These are phyloP conservation scores for Caenorhabditis sp. DNA, from an alignment of 2,888 invertebrate species.

Conservation along the genomic window DNA sequence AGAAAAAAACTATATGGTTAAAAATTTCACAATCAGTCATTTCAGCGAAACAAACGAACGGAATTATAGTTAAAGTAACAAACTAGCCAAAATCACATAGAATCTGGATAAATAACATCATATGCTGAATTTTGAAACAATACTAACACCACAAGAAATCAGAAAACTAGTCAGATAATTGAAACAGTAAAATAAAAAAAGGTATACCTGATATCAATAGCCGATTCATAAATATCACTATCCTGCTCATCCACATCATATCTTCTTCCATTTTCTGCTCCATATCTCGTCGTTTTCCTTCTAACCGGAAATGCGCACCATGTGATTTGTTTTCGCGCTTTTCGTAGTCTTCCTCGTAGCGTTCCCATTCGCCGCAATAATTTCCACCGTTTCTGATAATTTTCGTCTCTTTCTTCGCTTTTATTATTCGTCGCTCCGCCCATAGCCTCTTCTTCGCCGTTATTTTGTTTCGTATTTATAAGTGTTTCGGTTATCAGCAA, in stretches of 20 bases:
- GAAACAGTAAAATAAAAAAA: too few species aligned
- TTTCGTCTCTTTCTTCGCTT: not conserved
- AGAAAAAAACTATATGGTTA: too few species aligned
- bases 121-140: too few species aligned
- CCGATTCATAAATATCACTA: conserved; percentile 30
- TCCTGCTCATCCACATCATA: conserved; percentile 11
- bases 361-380: conserved; percentile 29
- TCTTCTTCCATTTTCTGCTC: too few species aligned
- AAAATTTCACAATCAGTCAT: too few species aligned
- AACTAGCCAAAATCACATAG: too few species aligned
- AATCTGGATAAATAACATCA: too few species aligned
- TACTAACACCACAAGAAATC: too few species aligned
- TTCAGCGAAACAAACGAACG: too few species aligned
- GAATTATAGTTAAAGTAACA: too few species aligned
- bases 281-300: conserved; percentile 4
- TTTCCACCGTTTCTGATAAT: not conserved
- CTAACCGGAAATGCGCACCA: conserved; percentile 47
- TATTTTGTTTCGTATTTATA: not conserved
- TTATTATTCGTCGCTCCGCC: not conserved
- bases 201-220: conserved; percentile 6
- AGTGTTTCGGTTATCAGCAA: not conserved
- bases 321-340: conserved; percentile 42
- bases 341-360: conserved; percentile 41
- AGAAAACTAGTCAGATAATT: too few species aligned
- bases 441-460: too few species aligned